Evolutionary conservation across 2,113 vertebrate species (phyloP).

Genomic region (Psilopogon haemacephalus): DNA sequence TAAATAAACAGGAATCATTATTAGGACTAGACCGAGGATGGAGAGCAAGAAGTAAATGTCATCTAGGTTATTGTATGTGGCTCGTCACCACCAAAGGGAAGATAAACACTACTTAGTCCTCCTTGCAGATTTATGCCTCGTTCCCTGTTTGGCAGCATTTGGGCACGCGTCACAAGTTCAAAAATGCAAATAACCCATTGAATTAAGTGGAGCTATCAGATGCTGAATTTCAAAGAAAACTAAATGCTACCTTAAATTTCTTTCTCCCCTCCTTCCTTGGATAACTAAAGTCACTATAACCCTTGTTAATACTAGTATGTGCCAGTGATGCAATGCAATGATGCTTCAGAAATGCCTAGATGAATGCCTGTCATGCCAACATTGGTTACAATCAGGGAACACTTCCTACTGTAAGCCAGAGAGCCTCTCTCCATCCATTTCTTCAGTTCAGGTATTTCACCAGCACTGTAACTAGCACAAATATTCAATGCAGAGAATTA

Average conservation of each 20-base stretch:
- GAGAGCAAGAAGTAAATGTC: neutral
- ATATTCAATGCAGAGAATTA: constrained; percentile 7
- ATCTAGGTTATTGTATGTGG: neutral
- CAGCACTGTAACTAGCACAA: neutral
- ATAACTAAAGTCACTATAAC: neutral
- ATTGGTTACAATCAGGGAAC: neutral
- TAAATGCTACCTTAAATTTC: neutral
- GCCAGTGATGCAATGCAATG: neutral
- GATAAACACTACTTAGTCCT: neutral
- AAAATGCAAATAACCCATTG: neutral
- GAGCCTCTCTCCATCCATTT: neutral
- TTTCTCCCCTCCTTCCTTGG: neutral
- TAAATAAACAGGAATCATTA: neutral
- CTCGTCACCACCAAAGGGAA: neutral
- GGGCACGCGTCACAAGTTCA: neutral
- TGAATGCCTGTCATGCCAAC: neutral
- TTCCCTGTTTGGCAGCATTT: neutral
- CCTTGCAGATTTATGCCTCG: neutral
- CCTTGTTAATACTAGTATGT: neutral
- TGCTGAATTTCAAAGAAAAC: neutral
- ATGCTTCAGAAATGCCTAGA: neutral
- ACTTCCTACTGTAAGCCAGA: neutral
- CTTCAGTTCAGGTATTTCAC: constrained; percentile 4
- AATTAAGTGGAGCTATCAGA: neutral
- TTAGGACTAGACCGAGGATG: neutral